These are phyloP conservation scores for Scleropages formosus DNA, from an alignment of 2,797 vertebrate genomes.

Conservation along the genomic window DNA sequence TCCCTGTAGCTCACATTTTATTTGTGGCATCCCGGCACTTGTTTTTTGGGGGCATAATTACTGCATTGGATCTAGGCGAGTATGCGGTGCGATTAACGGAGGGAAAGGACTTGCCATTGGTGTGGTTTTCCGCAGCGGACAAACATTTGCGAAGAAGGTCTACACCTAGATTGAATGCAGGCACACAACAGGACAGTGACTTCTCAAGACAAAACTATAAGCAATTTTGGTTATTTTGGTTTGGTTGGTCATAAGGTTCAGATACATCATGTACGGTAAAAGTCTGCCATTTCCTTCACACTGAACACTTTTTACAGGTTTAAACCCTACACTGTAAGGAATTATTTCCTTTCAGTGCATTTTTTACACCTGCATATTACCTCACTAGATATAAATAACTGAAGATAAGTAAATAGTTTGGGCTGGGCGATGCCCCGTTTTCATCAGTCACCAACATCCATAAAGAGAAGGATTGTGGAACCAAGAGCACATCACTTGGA, in stretches of 20 bases:
- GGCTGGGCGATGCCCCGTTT: background rate
- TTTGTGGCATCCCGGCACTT: background rate
- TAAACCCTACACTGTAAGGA: too few species aligned
- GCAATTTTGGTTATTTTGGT: too few species aligned
- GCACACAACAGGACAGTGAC: too few species aligned
- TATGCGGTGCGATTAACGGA: background rate
- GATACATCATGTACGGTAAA: too few species aligned
- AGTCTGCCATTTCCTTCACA: too few species aligned
- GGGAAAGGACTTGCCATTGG: background rate
- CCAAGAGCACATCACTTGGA: background rate
- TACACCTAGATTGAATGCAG: background rate
- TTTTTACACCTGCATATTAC: too few species aligned
- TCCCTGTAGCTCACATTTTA: background rate
- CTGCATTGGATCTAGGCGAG: background rate
- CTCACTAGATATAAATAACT: too few species aligned
- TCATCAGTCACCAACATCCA: conserved; percentile 6
- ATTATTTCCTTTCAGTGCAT: too few species aligned
- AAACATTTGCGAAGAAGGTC: background rate
- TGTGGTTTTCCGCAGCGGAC: background rate
- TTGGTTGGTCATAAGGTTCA: too few species aligned
- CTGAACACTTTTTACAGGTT: too few species aligned
- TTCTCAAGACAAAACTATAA: too few species aligned
- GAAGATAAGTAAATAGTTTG: too few species aligned
- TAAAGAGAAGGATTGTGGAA: background rate
- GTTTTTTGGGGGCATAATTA: background rate